phyloP scores from a whole-genome alignment of 2,888 invertebrate species.

The Rosalia funebris region DNA sequence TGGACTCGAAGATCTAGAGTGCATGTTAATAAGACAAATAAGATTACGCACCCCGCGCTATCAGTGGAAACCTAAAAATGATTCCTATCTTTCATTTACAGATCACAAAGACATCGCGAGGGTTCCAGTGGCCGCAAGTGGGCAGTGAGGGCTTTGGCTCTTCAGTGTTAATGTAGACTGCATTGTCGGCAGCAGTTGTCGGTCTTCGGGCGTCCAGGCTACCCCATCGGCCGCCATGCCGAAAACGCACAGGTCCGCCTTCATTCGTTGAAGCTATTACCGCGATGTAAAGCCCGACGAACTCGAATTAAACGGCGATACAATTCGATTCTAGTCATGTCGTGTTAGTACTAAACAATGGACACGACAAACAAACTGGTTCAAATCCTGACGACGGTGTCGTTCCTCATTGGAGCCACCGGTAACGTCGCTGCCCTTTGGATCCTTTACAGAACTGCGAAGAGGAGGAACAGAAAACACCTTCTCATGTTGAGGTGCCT shows the following conservation, averaged over 20 bases:
- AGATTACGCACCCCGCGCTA: background rate
- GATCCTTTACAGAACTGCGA: constrained; percentile 76
- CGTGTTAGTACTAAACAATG: constrained; percentile 21
- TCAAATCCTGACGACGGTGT: constrained; percentile 35
- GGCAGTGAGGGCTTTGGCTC: constrained; percentile 1
- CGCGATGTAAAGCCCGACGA: constrained; percentile 12
- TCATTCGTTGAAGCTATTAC: constrained; percentile 22
- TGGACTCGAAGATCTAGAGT: constrained; percentile 8
- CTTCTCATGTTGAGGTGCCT: constrained; percentile 81
- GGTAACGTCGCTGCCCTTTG: constrained; percentile 83
- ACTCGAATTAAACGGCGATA: constrained; percentile 23
- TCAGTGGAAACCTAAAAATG: constrained; percentile 11
- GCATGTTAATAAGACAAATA: constrained; percentile 24
- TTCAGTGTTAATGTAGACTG: constrained; percentile 25
- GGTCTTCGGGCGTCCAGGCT: constrained; percentile 5
- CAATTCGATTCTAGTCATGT: constrained; percentile 17
- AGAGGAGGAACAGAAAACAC: constrained; percentile 82
- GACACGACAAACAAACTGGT: constrained; percentile 17
- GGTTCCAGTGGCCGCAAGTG: constrained; percentile 13
- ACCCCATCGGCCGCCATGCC: constrained; percentile 25
- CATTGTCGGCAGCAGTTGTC: constrained; percentile 13
- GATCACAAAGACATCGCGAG: constrained; percentile 24
- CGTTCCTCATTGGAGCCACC: constrained; percentile 73
- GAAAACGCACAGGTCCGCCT: constrained; percentile 28
- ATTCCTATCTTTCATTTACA: constrained; percentile 27